Evolutionary conservation across 2,888 invertebrate genomes (phyloP), one percentile per base, ranked within the genome.

Genomic region (Plebejus argus): DNA sequence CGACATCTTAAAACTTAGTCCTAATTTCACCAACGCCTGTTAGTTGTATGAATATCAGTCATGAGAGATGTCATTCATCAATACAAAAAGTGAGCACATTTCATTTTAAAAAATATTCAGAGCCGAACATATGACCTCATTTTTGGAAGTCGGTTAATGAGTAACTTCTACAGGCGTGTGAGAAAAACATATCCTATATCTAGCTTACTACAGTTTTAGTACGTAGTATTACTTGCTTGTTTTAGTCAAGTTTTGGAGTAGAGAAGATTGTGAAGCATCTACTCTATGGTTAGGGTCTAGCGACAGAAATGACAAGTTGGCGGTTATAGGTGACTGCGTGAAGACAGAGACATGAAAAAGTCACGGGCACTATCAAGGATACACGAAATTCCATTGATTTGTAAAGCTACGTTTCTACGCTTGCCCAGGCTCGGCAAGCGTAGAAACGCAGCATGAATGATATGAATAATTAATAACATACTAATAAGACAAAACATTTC

Each of bases 311-410:
- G 28, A 33, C 15, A 28, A 33, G 20, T 66, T 66, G 15, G 66
- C 28, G 66, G 66, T 66, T 33, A 66, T 66, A 33, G 12, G 66
- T 66, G 66, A 66, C 66, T 15, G 66, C 66, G 66, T 66, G 66
- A 66, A 33, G 66, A 23, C 12, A 66, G 61, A 66, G 66, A 33
- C 15, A 28, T 66, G 58, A 8, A 66, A 66, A 20, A 33, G 66
- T 6, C 66, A 66, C 28, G 28, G 28, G 28, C 66, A 66, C 28
- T 33, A 66, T 33, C 28, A 66, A 15, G 28, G 66, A 66, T 18
- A 66, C 28, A 28, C 28, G 28, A 66, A 66, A 15, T 66, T 33
- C 3, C 45, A 10, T n/a, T n/a, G n/a, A n/a, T n/a, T n/a, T n/a
- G n/a, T n/a, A n/a, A n/a, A n/a, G n/a, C n/a, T n/a, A n/a, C n/a